Conservation (phyloP, 2,888 invertebrate genomes). For the Celastrina argiolus region DNA sequence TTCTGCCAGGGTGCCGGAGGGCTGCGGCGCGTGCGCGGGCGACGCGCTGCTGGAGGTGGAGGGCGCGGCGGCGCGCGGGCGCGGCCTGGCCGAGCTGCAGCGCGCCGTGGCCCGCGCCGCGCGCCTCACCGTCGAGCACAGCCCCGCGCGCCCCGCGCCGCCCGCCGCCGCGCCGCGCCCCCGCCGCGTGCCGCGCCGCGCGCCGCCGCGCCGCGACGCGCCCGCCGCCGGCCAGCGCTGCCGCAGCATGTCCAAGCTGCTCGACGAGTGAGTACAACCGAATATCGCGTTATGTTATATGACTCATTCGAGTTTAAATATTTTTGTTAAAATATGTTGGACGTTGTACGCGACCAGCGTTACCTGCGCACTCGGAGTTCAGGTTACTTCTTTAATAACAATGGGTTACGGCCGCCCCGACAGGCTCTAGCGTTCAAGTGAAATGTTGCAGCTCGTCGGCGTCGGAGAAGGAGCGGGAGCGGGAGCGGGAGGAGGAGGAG, state of each 20-base stretch:
- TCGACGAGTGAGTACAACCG: constrained; percentile 80
- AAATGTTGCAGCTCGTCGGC: not conserved
- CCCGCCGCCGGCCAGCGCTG: constrained; percentile 80
- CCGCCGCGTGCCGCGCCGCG: constrained; percentile 17
- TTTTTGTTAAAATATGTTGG: too few relatives aligned
- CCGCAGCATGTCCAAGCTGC: constrained; percentile 89
- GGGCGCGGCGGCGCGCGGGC: constrained; percentile 90
- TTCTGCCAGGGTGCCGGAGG: not conserved
- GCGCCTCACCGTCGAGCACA: not conserved
- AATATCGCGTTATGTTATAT: not conserved
- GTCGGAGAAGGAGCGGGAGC: not conserved
- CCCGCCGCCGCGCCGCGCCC: constrained; percentile 60
- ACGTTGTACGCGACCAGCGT: too few relatives aligned
- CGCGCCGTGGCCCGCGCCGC: constrained; percentile 54
- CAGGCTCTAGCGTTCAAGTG: too few relatives aligned
- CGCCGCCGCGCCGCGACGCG: constrained; percentile 20
- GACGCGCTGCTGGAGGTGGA: constrained; percentile 95
- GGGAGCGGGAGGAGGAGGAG: constrained; percentile 41
- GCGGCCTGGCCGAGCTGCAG: constrained; percentile 87
- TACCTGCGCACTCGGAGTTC: too few relatives aligned
- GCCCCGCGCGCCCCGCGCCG: constrained; percentile 78
- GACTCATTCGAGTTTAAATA: too few relatives aligned
- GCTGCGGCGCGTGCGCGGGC: constrained; percentile 60
- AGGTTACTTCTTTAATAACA: too few relatives aligned
- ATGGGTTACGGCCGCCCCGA: too few relatives aligned